Evolutionary conservation across 23 tunicate genomes (phyloP).

Genomic region (Trididemnum miniatum): DNA sequence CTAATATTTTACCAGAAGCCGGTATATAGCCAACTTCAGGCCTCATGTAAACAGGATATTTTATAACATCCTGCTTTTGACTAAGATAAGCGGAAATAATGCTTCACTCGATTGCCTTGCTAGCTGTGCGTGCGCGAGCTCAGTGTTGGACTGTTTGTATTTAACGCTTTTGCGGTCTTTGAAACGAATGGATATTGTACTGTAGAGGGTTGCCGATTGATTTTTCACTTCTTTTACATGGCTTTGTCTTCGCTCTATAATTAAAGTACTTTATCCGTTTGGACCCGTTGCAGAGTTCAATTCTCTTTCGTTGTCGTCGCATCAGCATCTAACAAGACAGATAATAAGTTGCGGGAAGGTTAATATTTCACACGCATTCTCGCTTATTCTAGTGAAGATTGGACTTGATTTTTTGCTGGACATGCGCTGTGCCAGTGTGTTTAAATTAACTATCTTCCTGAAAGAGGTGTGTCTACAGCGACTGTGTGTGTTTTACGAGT

Average conservation of each 20-base stretch:
- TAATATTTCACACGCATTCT: no score
- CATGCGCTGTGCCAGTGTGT: no score
- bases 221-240: not conserved
- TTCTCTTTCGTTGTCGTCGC: not conserved
- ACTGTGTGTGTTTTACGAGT: no score
- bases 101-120: slow-evolving; percentile 15
- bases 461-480: no score
- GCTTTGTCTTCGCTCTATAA: not conserved
- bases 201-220: not conserved
- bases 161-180: no score
- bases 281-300: slow-evolving; percentile 8
- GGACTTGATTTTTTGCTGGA: no score
- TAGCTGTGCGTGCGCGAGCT: not conserved
- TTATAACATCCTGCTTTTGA: slow-evolving; percentile 28
- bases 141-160: slow-evolving; percentile 4
- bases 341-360: no score
- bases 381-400: no score
- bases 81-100: slow-evolving; percentile 11
- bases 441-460: no score
- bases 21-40: no score
- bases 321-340: no score
- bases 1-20: not conserved
- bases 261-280: slow-evolving; percentile 23
- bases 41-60: slow-evolving; percentile 30
- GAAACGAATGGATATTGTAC: not conserved